Conservation (phyloP, 2,888 invertebrate species). For the Oasisia sp. region DNA sequence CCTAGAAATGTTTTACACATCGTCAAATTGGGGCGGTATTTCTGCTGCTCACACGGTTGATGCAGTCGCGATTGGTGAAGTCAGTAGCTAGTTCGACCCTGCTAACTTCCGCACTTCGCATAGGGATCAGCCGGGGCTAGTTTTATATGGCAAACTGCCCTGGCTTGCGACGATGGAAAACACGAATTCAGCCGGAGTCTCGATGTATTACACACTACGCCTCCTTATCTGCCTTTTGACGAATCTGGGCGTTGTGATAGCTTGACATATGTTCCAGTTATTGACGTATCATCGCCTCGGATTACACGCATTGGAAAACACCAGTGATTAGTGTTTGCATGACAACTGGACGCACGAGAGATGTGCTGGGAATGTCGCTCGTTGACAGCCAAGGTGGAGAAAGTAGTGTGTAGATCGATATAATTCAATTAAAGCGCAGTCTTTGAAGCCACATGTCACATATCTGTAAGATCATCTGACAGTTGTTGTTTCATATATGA, state of each 20-base stretch:
- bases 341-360: neutral
- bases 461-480: neutral
- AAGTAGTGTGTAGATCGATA: neutral
- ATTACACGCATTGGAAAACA: neutral
- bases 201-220: neutral
- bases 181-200: neutral
- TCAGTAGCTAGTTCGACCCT: too few species aligned
- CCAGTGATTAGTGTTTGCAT: neutral
- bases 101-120: too few species aligned
- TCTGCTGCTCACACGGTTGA: too few species aligned
- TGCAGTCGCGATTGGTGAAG: too few species aligned
- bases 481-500: neutral
- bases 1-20: too few species aligned
- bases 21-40: too few species aligned
- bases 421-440: neutral
- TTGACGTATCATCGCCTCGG: too few species aligned
- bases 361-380: neutral
- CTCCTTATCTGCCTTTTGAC: neutral
- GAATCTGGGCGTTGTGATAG: neutral
- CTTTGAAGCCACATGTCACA: neutral
- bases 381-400: neutral
- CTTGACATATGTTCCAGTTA: neutral
- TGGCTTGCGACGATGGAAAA: neutral
- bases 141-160: too few species aligned
- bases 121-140: too few species aligned